Conservation (phyloP, 2,113 vertebrate genomes). For the Pelusios castaneus region DNA sequence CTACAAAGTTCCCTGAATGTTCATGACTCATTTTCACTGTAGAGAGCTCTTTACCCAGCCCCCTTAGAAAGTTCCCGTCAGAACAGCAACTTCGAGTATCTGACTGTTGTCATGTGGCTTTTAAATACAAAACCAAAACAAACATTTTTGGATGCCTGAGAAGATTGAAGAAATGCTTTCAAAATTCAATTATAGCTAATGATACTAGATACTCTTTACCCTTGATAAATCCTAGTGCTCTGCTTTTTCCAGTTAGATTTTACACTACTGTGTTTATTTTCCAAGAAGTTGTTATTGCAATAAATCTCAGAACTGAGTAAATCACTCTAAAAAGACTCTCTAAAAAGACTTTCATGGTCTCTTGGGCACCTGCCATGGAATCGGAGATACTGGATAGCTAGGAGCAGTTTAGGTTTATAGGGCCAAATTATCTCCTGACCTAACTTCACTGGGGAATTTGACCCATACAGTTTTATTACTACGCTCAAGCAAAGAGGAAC, state of each 20-base stretch:
- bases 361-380: not conserved
- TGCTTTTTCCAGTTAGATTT: not conserved
- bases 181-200: not conserved
- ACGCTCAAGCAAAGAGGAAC: not conserved
- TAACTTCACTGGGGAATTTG: not conserved
- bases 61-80: not conserved
- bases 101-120: not conserved
- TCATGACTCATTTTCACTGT: not conserved
- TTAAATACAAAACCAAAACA: not conserved
- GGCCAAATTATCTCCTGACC: not conserved
- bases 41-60: not conserved
- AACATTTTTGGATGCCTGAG: too few relatives aligned
- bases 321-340: not conserved
- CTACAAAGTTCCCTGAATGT: not conserved
- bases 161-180: not conserved
- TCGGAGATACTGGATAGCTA: not conserved
- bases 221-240: not conserved
- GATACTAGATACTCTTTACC: not conserved
- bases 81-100: not conserved
- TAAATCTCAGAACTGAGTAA: not conserved
- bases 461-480: not conserved
- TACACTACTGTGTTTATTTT: not conserved
- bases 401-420: not conserved
- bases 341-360: not conserved
- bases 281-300: not conserved